Base-by-base conservation (phyloP, 2,797 vertebrate genomes). In the Lates japonicus region DNA sequence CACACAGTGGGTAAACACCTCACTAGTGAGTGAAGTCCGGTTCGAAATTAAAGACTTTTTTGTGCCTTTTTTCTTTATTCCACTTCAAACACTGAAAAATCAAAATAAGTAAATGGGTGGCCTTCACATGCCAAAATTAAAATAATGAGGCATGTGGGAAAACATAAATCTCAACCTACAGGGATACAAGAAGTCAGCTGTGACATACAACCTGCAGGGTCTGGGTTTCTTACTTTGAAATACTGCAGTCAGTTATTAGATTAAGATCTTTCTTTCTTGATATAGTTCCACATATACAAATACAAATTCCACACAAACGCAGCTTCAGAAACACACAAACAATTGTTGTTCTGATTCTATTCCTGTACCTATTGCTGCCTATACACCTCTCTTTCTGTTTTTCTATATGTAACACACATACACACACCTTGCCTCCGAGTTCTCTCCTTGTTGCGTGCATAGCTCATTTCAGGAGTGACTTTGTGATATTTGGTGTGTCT, bases 61-160 rank as follows among this genome's bases (percentile, higher is more conserved):
- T 49, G 48, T 33, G 1, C 41, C 39, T 73, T 14, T 80, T 67
- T 76, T 52, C 68, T 81, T 82, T 81, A 68, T 73, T 86, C 62
- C 33, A 60, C 76, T 81, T 86, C 74, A 83, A 83, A 84, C 68
- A 74, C 10, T 65, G 33, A 71, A 66, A 60, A 66, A 78, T 69
- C 54, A 66, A 75, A 77, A 72, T 49, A 61, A 66, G 48, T 72
- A 59, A 73, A 82, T 42, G 25, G 1, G 33, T 49, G 61, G 49
- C 60, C 49, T 35, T 69, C n/a, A 44, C 4, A 2, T 29, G n/a
- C 20, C 46, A 31, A 39, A 65, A 74, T 81, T 52, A 59, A 77
- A 62, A 76, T 70, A 77, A 77, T 65, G 37, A 79, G 46, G 22
- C 5, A 39, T 19, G 69, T 60, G 39, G 48, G 78, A 42, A 31